Base-by-base conservation (phyloP, 2,888 invertebrate genomes). In the Conops quadrifasciatus region DNA sequence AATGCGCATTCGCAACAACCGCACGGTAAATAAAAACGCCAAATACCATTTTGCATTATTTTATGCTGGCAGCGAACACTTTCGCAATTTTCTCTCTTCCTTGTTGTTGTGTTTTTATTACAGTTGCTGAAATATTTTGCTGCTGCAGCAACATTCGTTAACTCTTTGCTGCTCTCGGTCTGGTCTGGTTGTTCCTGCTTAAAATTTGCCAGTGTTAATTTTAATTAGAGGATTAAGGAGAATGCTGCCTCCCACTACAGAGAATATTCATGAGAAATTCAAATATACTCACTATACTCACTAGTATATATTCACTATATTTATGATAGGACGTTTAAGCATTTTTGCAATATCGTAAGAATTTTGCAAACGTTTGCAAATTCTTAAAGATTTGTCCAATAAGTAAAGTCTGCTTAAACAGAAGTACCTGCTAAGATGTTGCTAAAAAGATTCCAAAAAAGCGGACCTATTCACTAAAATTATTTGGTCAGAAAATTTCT, bases 181-280 rank as follows among this genome's bases (percentile, higher is more conserved):
- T 36, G 4, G 36, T 7, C 36, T 36, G 36, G 5, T 9, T 4
- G 4, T 36, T 9, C 36, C 9, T 9, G 5, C 4, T 24, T 51
- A 36, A 51, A 51, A 51, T 68, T 60, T 30, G 30, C 16, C 51
- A 60, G 62, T 68, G 60, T 68, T 68, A 49, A 62, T 62, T 68
- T 68, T 68, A 68, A 68, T 68, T 68, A 68, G 30, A 36, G 51
- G 16, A 30, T 16, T 13, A 36, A 36, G 26, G 49, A 68, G 49
- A 68, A 51, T 36, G 60, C 21, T 68, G 60, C 60, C 51, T 36
- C 9, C 36, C 36, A 36, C 36, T 7, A 36, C 36, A 36, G 4
- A 66, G 16, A 43, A 47, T 47, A 7, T 7, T 36, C 4, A 36
- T 36, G 9, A 36, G 36, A 36, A 36, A 36, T 9, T 9, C 36